Base-by-base conservation (phyloP, 2,113 vertebrate genomes). In the Sterrhoptilus dennistouni region DNA sequence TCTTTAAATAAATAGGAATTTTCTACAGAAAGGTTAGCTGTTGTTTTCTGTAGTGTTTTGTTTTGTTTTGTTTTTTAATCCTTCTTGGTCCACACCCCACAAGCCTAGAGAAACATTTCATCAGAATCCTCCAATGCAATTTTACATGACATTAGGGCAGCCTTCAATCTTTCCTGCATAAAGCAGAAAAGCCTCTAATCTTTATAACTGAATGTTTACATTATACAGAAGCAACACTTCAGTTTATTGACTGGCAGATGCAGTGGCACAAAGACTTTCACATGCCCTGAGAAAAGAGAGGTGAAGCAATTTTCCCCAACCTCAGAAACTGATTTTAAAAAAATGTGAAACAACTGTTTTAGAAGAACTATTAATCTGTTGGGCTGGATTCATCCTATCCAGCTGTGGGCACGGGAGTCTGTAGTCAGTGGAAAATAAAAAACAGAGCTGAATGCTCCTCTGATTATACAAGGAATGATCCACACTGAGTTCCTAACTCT, bases 71-170 rank as follows among this genome's bases (percentile, higher is more conserved):
- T 38, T 5, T 11, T 24, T 63, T 14, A 28, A 36, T 14, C 11
- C 4, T 66, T 53, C n/a, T 10, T 12, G 4, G 2, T 44, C n/a
- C 8, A 31, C 22, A 6, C 18, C 17, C 18, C 3, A 2, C 17
- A 90, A 94, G 20, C 53, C 57, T 49, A 47, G 16, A 86, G 44
- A 72, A 92, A 49, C 35, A 49, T 59, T 72, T 54, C 88, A 84
- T 52, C 49, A 88, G 29, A 45, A 72, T 29, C 52, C 42, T 72
- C 14, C 60, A 79, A 28, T 12, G 35, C 38, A 84, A 53, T 71
- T 93, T 76, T 66, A 53, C 38, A 76, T 94, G 78, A 66, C 9
- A 25, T 29, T 69, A 89, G 29, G 19, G 76, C n/a, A 89, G 31
- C 36, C 52, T 92, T 59, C n/a, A 69, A 53, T 36, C 23, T 53